Conservation (phyloP, 2,888 invertebrate species). For the Caenorhabditis wallacei region DNA sequence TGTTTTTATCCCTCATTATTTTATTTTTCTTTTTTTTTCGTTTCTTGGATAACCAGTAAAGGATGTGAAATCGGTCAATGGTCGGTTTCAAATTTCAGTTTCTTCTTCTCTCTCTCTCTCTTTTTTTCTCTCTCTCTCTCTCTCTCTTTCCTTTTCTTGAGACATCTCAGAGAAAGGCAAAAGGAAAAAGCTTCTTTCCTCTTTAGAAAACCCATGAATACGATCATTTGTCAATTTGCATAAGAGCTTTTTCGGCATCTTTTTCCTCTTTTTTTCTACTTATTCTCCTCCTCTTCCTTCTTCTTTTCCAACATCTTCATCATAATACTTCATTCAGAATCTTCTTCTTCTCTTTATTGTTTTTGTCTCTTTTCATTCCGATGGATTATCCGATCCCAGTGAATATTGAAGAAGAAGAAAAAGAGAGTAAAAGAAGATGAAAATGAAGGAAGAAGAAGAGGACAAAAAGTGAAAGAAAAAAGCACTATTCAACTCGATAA, state of each 20-base stretch:
- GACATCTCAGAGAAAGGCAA: background rate
- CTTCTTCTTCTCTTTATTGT: conserved; percentile 31
- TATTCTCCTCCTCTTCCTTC: conserved; percentile 13
- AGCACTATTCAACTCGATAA: conserved; percentile 50
- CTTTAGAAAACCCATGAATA: conserved; percentile 56
- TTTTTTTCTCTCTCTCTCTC: too few species aligned
- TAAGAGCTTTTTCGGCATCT: conserved; percentile 53
- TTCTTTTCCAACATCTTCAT: conserved; percentile 27
- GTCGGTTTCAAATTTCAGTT: conserved; percentile 60
- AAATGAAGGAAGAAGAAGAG: conserved; percentile 9
- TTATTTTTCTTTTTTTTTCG: conserved; percentile 1
- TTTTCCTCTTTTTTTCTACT: conserved; percentile 2
- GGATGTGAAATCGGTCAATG: conserved; percentile 54
- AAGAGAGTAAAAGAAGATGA: conserved; percentile 13
- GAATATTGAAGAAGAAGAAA: conserved; percentile 18
- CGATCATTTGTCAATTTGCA: conserved; percentile 65
- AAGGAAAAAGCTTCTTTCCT: conserved; percentile 46
- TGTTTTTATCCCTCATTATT: conserved; percentile 5
- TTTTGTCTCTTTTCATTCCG: conserved; percentile 25
- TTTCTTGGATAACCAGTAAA: conserved; percentile 23
- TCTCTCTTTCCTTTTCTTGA: conserved; percentile 13
- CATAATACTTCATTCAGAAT: conserved; percentile 36
- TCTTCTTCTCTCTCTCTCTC: too few species aligned
- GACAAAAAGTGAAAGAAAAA: conserved; percentile 23
- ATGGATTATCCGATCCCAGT: conserved; percentile 27